phyloP scores from a whole-genome alignment of 2,113 vertebrate genomes.

The Trogon melanurus region DNA sequence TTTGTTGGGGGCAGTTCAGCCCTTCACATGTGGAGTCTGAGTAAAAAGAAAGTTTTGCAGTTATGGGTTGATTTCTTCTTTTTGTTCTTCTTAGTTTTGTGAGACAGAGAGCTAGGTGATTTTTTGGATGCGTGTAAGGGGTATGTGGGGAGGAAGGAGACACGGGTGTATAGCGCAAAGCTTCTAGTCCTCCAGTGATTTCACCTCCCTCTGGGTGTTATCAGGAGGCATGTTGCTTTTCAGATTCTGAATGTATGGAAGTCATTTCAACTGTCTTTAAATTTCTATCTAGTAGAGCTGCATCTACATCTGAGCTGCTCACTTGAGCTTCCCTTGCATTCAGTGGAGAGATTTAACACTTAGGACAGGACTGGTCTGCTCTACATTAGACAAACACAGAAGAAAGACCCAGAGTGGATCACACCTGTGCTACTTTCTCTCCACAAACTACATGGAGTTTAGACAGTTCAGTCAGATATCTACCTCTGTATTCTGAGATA shows the following conservation, averaged over 20 bases:
- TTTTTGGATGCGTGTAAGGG: neutral
- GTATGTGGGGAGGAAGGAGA: too few relatives aligned
- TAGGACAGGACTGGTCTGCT: neutral
- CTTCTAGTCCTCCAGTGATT: neutral
- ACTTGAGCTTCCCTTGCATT: neutral
- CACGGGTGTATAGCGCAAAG: neutral
- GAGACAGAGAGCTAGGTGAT: neutral
- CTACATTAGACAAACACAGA: neutral
- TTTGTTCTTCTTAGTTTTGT: neutral
- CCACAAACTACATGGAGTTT: neutral
- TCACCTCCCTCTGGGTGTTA: neutral
- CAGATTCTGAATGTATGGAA: neutral
- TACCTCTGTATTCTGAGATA: neutral
- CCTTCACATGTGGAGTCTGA: neutral
- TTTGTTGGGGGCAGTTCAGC: neutral
- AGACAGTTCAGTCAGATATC: neutral
- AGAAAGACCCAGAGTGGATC: neutral
- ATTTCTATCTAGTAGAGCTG: neutral
- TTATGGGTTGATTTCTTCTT: neutral
- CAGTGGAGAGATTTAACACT: neutral
- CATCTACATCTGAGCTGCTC: neutral
- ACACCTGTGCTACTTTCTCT: neutral
- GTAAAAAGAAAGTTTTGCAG: neutral
- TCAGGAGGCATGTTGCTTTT: neutral
- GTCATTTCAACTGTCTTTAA: neutral